Evolutionary conservation across 2,113 vertebrate genomes (phyloP).

Genomic region (Calidris pugnax): DNA sequence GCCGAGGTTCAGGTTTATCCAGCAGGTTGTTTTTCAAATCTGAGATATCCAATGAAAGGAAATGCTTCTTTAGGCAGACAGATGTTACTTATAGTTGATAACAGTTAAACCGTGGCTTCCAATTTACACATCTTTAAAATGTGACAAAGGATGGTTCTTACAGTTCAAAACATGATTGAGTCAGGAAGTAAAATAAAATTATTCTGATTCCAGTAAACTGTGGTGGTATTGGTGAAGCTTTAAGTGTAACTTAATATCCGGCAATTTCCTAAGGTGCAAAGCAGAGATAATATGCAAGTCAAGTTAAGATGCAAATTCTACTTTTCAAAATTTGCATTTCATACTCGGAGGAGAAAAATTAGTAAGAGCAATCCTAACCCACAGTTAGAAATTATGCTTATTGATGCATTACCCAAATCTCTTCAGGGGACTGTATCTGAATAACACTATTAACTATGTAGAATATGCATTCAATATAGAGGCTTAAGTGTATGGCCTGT

Average conservation of each 20-base stretch:
- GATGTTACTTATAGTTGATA: background rate
- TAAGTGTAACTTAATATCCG: background rate
- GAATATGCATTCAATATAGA: background rate
- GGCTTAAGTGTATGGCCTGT: background rate
- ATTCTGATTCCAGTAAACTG: background rate
- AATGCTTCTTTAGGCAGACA: background rate
- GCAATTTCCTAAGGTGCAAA: slow-evolving; percentile 39
- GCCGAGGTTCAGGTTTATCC: background rate
- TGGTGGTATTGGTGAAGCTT: background rate
- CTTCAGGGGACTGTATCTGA: background rate
- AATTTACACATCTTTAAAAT: background rate
- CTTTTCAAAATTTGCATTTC: slow-evolving; percentile 45
- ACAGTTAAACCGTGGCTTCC: background rate
- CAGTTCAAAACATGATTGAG: background rate
- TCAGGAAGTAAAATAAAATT: background rate
- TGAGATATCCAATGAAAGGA: background rate
- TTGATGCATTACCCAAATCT: slow-evolving; percentile 22
- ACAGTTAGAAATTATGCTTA: slow-evolving; percentile 6
- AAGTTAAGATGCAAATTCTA: slow-evolving; percentile 47
- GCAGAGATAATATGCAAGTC: slow-evolving; percentile 31
- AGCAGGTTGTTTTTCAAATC: background rate
- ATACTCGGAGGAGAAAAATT: slow-evolving; percentile 17
- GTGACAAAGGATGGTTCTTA: background rate
- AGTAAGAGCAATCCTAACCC: background rate
- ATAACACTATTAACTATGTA: background rate